phyloP scores from a whole-genome alignment of 2,113 vertebrate genomes.

The Murina feae region DNA sequence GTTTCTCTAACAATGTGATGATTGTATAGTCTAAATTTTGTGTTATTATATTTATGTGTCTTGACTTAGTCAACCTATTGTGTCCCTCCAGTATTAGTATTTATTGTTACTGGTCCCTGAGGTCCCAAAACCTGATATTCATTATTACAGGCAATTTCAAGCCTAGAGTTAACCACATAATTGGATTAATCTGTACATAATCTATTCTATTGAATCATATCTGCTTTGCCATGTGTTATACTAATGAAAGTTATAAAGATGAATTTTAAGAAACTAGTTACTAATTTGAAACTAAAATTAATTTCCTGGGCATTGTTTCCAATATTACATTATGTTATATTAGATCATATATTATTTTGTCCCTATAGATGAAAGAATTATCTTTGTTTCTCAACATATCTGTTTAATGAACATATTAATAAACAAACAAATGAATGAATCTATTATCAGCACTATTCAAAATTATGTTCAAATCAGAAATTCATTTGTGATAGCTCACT shows the following conservation, averaged over 20 bases:
- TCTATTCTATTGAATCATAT: not conserved
- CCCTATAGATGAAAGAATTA: not conserved
- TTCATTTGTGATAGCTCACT: not conserved
- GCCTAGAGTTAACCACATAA: not conserved
- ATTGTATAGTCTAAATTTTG: not conserved
- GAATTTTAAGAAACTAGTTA: not conserved
- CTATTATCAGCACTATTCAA: not conserved
- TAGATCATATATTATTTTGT: not conserved
- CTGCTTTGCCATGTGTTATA: not conserved
- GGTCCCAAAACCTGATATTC: not conserved
- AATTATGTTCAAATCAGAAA: not conserved
- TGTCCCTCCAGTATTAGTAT: not conserved
- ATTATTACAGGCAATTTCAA: not conserved
- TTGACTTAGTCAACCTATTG: rapidly evolving
- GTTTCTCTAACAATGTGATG: not conserved
- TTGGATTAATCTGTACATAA: not conserved
- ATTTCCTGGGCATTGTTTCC: not conserved
- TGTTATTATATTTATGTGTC: not conserved
- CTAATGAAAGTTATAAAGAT: not conserved
- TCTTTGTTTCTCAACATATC: not conserved
- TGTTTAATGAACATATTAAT: not conserved
- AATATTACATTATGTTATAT: not conserved
- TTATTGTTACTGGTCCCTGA: not conserved
- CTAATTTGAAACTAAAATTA: not conserved
- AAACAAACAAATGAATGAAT: not conserved